Evolutionary conservation across 2,113 vertebrate species (phyloP).

Genomic region (Xiphophorus couchianus): DNA sequence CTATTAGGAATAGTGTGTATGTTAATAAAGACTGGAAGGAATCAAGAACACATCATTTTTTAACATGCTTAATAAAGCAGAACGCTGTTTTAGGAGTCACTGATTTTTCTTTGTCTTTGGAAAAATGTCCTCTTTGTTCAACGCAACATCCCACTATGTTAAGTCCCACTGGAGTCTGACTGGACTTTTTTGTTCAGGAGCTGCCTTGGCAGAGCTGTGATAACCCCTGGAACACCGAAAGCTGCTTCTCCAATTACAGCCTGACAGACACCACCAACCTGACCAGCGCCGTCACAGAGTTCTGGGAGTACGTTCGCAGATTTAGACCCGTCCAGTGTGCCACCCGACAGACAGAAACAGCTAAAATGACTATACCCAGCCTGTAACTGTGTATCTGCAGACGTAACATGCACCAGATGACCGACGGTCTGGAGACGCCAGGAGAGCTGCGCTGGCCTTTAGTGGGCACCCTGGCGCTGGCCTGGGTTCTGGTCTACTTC

Average conservation of each 20-base stretch:
- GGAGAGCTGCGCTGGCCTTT: slow-evolving; percentile 88
- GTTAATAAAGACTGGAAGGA: neutral
- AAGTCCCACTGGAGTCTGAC: neutral
- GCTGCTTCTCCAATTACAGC: slow-evolving; percentile 91
- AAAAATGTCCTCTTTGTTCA: neutral
- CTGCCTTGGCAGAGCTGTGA: slow-evolving; percentile 90
- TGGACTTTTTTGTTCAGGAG: slow-evolving; percentile 73
- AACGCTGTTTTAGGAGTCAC: neutral
- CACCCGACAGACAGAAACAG: neutral
- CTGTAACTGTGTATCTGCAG: slow-evolving; percentile 65
- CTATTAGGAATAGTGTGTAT: slow-evolving; percentile 12
- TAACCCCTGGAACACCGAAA: slow-evolving; percentile 88
- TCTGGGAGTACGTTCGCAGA: slow-evolving; percentile 87
- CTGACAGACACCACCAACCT: slow-evolving; percentile 88
- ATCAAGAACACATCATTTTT: neutral
- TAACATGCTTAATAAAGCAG: neutral
- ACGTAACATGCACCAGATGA: slow-evolving; percentile 91
- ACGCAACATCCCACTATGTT: neutral
- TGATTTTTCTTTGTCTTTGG: neutral
- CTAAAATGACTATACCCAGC: neutral
- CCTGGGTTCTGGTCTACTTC: slow-evolving; percentile 94
- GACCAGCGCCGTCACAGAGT: slow-evolving; percentile 89
- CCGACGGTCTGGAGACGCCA: slow-evolving; percentile 84
- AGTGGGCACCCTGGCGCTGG: slow-evolving; percentile 85
- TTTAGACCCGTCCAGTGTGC: neutral